A percentile compares a stretch with the other conserved stretches of the same genome.
Conservation (phyloP, 2,888 invertebrate species). For the Capitulum mitella region DNA sequence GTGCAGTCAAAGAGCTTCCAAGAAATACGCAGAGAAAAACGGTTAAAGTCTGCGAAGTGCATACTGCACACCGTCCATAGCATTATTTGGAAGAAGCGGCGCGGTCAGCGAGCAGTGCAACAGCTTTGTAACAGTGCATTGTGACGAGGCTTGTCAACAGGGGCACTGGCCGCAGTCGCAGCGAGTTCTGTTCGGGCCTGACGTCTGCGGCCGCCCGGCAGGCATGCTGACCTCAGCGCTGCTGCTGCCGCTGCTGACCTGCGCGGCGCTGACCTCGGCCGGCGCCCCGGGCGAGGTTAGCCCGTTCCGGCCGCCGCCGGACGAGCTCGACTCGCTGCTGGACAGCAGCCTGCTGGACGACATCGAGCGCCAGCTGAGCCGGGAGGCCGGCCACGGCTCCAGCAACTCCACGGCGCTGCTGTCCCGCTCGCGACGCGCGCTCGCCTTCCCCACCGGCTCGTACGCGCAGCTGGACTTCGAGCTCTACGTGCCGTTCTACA, state of each 20-base stretch:
- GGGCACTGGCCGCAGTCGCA: no score
- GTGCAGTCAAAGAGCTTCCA: no score
- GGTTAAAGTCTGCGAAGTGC: no score
- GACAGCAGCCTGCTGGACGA: background rate
- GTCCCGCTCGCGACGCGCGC: background rate
- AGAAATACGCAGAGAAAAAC: no score
- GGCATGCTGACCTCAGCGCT: background rate
- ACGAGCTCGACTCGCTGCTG: background rate
- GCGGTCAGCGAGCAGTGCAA: no score
- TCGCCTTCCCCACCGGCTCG: constrained; percentile 10
- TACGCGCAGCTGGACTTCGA: background rate
- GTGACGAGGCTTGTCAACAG: no score
- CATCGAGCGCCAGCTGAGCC: background rate
- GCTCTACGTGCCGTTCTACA: constrained; percentile 15
- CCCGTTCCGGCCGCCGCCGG: background rate
- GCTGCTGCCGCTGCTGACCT: background rate
- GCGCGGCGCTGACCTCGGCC: background rate
- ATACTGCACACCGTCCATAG: no score
- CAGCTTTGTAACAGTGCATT: no score
- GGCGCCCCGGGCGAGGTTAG: background rate
- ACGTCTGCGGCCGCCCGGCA: no score
- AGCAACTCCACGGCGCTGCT: constrained; percentile 12
- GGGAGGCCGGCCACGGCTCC: background rate
- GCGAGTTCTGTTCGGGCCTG: no score
- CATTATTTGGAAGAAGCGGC: no score